Percentiles rank a stretch among this genome's conserved stretches.
These are phyloP conservation scores for Tiliacea citrago DNA, from an alignment of 2,888 invertebrate genomes.

Conservation along the genomic window DNA sequence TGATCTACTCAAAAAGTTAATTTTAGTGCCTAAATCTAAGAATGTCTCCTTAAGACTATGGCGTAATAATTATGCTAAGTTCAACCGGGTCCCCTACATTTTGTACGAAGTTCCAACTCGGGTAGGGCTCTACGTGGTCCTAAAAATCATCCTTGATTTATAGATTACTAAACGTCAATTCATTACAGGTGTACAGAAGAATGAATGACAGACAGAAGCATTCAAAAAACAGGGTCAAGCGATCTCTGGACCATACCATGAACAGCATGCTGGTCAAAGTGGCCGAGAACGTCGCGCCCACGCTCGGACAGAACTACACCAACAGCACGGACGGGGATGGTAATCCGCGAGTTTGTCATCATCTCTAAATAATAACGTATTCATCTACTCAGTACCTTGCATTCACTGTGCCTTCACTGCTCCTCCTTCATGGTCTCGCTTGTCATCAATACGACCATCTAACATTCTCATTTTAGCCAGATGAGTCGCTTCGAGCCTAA, in stretches of 20 bases:
- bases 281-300: slow-evolving; percentile 75
- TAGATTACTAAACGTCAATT: slow-evolving; percentile 1
- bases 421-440: slow-evolving; percentile 68
- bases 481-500: slow-evolving; percentile 79
- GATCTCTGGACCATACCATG: slow-evolving; percentile 78
- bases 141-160: background rate
- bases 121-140: background rate
- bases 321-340: slow-evolving; percentile 80
- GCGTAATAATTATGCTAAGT: background rate
- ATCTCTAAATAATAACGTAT: slow-evolving; percentile 8
- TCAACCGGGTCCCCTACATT: background rate
- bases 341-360: slow-evolving; percentile 52
- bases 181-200: slow-evolving; percentile 81
- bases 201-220: slow-evolving; percentile 67
- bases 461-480: slow-evolving; percentile 81
- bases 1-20: background rate
- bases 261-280: slow-evolving; percentile 84
- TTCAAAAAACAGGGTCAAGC: slow-evolving; percentile 69
- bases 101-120: background rate
- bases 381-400: slow-evolving; percentile 32
- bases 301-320: slow-evolving; percentile 72
- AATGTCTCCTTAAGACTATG: too few relatives aligned
- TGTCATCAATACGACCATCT: slow-evolving; percentile 73
- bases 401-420: slow-evolving; percentile 62
- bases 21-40: too few relatives aligned